These are phyloP conservation scores for Drosophila kurseongensis DNA, from an alignment of 1,140 invertebrate species.

Conservation along the genomic window DNA sequence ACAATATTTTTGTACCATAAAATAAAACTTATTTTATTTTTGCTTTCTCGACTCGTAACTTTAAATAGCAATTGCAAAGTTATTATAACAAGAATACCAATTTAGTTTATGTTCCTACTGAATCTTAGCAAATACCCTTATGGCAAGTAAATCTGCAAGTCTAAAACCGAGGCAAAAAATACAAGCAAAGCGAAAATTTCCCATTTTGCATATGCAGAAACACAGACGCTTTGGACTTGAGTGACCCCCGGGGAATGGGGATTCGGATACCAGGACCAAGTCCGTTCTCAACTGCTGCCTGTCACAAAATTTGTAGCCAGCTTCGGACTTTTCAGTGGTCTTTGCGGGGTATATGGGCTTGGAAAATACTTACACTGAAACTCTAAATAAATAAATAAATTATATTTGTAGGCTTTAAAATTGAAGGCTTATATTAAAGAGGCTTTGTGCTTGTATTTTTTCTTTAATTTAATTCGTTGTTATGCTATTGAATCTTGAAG, in stretches of 20 bases:
- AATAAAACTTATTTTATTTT: background rate
- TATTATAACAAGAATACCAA: conserved; percentile 7
- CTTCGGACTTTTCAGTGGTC: conserved; percentile 46
- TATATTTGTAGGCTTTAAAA: too few relatives aligned
- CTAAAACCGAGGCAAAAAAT: conserved; percentile 14
- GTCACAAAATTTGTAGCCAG: conserved; percentile 60
- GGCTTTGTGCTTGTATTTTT: too few relatives aligned
- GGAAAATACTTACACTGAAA: conserved; percentile 4
- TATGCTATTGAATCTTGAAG: too few relatives aligned
- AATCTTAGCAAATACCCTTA: conserved; percentile 1
- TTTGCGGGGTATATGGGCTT: conserved; percentile 19
- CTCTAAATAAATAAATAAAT: too few relatives aligned
- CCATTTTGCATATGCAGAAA: conserved; percentile 60
- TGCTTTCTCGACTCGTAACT: background rate
- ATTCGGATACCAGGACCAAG: conserved; percentile 28
- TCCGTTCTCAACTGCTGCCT: conserved; percentile 42
- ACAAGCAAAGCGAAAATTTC: conserved; percentile 37
- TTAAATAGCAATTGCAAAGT: conserved; percentile 5
- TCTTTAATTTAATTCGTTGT: too few relatives aligned
- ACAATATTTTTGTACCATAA: too few relatives aligned
- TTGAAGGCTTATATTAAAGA: too few relatives aligned
- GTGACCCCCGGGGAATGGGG: conserved; percentile 42
- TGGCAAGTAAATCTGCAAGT: conserved; percentile 7
- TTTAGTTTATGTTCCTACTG: conserved; percentile 5
- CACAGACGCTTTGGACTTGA: conserved; percentile 50